Base-by-base conservation (phyloP, 2,113 vertebrate genomes). In the Monopterus albus region DNA sequence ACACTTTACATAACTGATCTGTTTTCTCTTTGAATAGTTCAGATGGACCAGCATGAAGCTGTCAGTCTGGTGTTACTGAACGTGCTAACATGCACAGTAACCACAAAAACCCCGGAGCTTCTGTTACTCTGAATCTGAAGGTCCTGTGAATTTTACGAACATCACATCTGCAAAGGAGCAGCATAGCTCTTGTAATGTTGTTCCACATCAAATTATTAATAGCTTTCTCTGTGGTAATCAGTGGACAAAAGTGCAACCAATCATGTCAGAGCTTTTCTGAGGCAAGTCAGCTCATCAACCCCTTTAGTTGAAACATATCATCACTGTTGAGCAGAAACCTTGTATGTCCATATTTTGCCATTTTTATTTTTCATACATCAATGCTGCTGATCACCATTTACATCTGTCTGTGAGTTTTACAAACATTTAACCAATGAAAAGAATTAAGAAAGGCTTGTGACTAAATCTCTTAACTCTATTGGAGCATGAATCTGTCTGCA, bases 251-350 rank as follows among this genome's bases (percentile, higher is more conserved):
- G 56, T 59, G 29, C 35, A 75, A 73, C 83, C 65, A 69, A 69
- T 86, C 69, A 84, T 39, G n/a, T 75, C 50, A 20, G 52, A 45
- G 29, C 14, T 39, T 51, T 56, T 70, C 55, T 84, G 76, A 62
- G n/a, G n/a, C n/a, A n/a, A n/a, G n/a, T n/a, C n/a, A n/a, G n/a
- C n/a, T n/a, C n/a, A n/a, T n/a, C n/a, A n/a, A n/a, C n/a, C n/a
- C n/a, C n/a, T n/a, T n/a, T n/a, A n/a, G n/a, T n/a, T n/a, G n/a
- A n/a, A n/a, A n/a, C n/a, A n/a, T n/a, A n/a, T n/a, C n/a, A n/a
- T n/a, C n/a, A n/a, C n/a, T n/a, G n/a, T n/a, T n/a, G n/a, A n/a
- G n/a, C n/a, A n/a, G n/a, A n/a, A n/a, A n/a, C n/a, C n/a, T n/a
- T n/a, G n/a, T n/a, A n/a, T n/a, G n/a, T n/a, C n/a, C n/a, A n/a